Percentiles rank a stretch among this genome's conserved stretches.
These are phyloP conservation scores for Lagorchestes hirsutus DNA, from an alignment of 2,797 vertebrate genomes.

Conservation along the genomic window DNA sequence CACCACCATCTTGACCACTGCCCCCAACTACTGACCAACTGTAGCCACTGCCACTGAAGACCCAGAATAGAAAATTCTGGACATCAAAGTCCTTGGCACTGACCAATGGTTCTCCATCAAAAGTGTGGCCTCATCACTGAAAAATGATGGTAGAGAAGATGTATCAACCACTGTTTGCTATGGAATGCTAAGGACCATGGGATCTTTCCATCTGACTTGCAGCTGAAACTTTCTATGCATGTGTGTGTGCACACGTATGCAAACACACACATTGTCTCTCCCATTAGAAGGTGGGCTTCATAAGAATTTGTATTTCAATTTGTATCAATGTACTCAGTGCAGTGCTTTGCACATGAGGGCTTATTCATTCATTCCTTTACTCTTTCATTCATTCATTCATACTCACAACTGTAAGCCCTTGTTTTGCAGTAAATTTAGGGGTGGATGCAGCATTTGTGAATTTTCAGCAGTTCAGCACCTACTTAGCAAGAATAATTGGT, in stretches of 20 bases:
- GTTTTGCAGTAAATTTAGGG: background rate
- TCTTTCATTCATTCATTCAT: background rate
- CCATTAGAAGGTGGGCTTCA: background rate
- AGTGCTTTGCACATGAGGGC: background rate
- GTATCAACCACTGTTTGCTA: background rate
- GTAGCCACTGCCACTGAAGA: background rate
- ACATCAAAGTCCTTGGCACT: background rate
- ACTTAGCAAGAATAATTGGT: background rate
- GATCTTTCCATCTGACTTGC: background rate
- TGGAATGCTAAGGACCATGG: background rate
- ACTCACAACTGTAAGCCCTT: background rate
- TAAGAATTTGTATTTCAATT: background rate
- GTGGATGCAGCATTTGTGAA: background rate
- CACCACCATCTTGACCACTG: background rate
- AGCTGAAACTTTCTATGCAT: background rate
- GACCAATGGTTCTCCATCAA: background rate
- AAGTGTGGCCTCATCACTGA: background rate
- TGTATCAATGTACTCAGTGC: background rate
- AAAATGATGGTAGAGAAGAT: background rate
- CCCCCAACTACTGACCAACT: background rate
- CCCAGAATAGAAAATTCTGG: background rate
- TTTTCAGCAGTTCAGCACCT: background rate
- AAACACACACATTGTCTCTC: background rate
- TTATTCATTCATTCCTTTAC: background rate
- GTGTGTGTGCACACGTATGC: accelerated